These are phyloP conservation scores for Horisme vitalbata DNA, from an alignment of 2,888 invertebrate species.

Conservation along the genomic window DNA sequence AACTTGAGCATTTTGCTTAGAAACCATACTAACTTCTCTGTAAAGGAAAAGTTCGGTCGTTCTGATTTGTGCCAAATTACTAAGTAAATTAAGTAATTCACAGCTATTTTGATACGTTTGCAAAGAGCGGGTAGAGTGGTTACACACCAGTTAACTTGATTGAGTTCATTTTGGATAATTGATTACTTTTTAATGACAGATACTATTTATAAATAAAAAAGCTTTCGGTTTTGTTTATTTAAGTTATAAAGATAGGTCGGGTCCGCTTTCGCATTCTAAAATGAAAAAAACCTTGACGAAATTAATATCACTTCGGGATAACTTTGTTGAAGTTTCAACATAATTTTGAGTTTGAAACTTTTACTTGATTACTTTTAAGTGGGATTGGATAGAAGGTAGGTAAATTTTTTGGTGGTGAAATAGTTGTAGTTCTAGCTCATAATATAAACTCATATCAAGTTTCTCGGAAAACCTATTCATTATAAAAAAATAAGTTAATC, in stretches of 20 bases:
- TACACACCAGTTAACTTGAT: constrained; percentile 25
- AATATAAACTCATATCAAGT: no score
- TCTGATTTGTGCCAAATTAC: constrained; percentile 44
- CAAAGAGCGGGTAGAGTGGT: constrained; percentile 21
- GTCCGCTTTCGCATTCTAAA: no score
- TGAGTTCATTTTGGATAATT: constrained; percentile 19
- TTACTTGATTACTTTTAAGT: constrained; percentile 12
- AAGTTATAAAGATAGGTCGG: no score
- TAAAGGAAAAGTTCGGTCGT: constrained; percentile 42
- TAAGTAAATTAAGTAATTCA: constrained; percentile 46
- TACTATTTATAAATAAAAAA: no score
- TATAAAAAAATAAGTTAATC: no score
- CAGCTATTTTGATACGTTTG: constrained; percentile 33
- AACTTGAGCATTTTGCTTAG: constrained; percentile 42
- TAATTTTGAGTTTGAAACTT: constrained; percentile 28
- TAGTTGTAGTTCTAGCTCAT: not conserved
- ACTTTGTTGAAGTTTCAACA: constrained; percentile 19
- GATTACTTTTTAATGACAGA: constrained; percentile 15
- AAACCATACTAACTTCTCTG: constrained; percentile 36
- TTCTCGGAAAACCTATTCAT: no score
- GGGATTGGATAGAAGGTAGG: constrained; percentile 12
- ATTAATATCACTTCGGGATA: constrained; percentile 16
- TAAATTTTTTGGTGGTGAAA: not conserved
- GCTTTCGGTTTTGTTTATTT: no score
- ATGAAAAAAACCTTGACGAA: constrained; percentile 6